Evolutionary conservation across 2,888 invertebrate species (phyloP).

Genomic region (Gonocerus acuteangulatus): DNA sequence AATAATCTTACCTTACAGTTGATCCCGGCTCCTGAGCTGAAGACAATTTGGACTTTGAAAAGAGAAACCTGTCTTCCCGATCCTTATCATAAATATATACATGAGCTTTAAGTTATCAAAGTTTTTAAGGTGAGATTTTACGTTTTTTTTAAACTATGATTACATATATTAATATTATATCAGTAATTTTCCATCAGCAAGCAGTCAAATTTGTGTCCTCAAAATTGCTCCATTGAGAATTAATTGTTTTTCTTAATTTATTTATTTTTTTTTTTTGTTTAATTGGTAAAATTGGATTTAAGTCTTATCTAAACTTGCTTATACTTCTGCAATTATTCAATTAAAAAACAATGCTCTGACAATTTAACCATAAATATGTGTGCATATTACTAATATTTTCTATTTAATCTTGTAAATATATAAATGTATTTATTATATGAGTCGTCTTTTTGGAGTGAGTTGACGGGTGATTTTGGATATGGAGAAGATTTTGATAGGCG

Average conservation of each 20-base stretch:
- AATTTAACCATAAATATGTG: too few relatives aligned
- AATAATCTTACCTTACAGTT: neutral
- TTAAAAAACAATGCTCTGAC: too few relatives aligned
- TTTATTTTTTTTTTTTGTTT: too few relatives aligned
- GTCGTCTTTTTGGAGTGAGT: too few relatives aligned
- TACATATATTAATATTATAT: conserved; percentile 15
- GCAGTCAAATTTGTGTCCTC: neutral
- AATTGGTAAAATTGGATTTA: too few relatives aligned
- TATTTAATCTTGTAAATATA: too few relatives aligned
- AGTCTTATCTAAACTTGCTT: too few relatives aligned
- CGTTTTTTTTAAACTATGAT: neutral
- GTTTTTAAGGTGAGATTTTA: conserved; percentile 11
- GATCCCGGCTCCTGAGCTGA: neutral
- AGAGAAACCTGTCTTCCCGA: neutral
- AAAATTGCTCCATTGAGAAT: neutral
- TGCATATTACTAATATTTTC: too few relatives aligned
- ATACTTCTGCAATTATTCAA: too few relatives aligned
- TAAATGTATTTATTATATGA: too few relatives aligned
- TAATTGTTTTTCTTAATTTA: conserved; percentile 2
- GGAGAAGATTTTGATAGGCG: too few relatives aligned
- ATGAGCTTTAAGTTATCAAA: conserved; percentile 11
- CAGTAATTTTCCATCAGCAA: neutral
- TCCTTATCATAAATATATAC: conserved; percentile 7
- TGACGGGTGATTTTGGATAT: too few relatives aligned
- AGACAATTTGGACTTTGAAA: conserved; percentile 3